Conservation (phyloP, 2,888 invertebrate genomes). For the Sarcophaga caerulescens region DNA sequence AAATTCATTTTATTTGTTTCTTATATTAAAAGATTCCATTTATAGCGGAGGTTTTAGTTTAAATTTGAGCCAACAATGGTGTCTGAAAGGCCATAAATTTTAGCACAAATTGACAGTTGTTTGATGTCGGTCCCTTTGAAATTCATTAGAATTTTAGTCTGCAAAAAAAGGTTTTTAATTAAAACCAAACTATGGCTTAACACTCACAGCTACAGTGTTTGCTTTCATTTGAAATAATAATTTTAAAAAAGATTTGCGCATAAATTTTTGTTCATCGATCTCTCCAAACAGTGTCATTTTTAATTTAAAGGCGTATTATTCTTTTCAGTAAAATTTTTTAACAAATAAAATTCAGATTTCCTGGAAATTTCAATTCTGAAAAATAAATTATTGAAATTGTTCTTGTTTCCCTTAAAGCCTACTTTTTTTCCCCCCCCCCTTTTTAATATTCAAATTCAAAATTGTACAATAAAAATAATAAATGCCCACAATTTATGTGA, state of each 20-base stretch:
- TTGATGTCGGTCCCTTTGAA: slow-evolving; percentile 64
- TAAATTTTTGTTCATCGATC: not conserved
- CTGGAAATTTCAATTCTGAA: slow-evolving; percentile 30
- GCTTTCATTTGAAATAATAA: not conserved
- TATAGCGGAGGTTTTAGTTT: not conserved
- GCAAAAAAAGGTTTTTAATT: not conserved
- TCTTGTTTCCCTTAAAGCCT: not conserved
- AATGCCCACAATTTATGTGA: not conserved
- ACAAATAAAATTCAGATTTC: not conserved
- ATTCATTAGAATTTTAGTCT: slow-evolving; percentile 61
- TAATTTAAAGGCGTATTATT: slow-evolving; percentile 3
- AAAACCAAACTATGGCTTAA: not conserved
- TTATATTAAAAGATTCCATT: not conserved
- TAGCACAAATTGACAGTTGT: slow-evolving; percentile 46
- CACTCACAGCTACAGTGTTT: not conserved
- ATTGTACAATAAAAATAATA: not conserved
- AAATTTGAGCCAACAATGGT: not conserved
- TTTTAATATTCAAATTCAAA: too few species aligned
- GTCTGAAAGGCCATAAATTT: slow-evolving; percentile 39
- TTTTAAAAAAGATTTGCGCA: slow-evolving; percentile 20
- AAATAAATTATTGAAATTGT: slow-evolving; percentile 15
- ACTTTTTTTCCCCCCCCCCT: too few species aligned
- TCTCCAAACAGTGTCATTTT: slow-evolving; percentile 4
- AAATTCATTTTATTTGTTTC: too few species aligned
- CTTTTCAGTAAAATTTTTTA: not conserved